A percentile compares a stretch with the other conserved stretches of the same genome.
Evolutionary conservation across 2,888 invertebrate species (phyloP).

Genomic region (Poecilus cupreus): DNA sequence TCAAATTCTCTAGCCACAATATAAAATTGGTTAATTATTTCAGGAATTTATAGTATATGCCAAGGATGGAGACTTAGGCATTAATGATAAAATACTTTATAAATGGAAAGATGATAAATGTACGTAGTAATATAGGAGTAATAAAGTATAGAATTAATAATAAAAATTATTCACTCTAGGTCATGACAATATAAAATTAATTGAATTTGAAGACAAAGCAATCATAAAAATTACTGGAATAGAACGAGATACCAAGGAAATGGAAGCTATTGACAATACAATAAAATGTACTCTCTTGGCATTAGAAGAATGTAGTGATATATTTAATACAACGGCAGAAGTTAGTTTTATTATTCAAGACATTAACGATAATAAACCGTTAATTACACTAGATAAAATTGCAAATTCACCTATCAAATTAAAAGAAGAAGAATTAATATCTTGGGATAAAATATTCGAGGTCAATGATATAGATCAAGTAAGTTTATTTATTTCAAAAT

Average conservation of each 20-base stretch:
- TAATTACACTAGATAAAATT: slow-evolving; percentile 69
- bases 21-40: no score
- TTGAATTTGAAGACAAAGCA: slow-evolving; percentile 64
- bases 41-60: slow-evolving; percentile 72
- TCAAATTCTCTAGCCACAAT: no score
- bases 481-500: slow-evolving; percentile 1
- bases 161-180: background rate
- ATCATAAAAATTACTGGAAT: slow-evolving; percentile 68
- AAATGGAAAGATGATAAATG: slow-evolving; percentile 67
- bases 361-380: slow-evolving; percentile 81
- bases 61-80: slow-evolving; percentile 78
- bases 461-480: slow-evolving; percentile 45
- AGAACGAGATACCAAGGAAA: slow-evolving; percentile 68
- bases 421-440: slow-evolving; percentile 75
- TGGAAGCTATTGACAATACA: slow-evolving; percentile 65
- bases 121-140: slow-evolving; percentile 67
- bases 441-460: slow-evolving; percentile 66
- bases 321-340: slow-evolving; percentile 61
- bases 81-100: slow-evolving; percentile 76
- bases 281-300: slow-evolving; percentile 68
- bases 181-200: background rate
- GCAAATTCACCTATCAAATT: slow-evolving; percentile 70
- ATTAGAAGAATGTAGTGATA: slow-evolving; percentile 60
- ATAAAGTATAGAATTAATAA: no score
- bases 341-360: slow-evolving; percentile 73